These are phyloP conservation scores for Acanthococcus lagerstroemiae DNA, from an alignment of 2,888 invertebrate genomes.

Conservation along the genomic window DNA sequence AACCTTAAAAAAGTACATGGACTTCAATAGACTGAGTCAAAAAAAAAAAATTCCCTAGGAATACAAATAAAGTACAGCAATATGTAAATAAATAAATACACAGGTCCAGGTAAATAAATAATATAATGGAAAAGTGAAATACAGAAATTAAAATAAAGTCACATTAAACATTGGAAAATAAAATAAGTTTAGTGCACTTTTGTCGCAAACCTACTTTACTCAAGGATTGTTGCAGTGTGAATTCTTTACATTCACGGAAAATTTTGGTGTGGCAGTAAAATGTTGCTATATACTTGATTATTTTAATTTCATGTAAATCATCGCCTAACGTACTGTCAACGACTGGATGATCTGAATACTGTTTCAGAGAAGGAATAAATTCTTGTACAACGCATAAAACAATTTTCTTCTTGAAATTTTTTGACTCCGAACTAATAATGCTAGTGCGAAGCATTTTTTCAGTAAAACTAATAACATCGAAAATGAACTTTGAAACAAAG, in stretches of 20 bases:
- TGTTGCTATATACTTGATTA: neutral
- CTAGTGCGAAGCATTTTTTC: neutral
- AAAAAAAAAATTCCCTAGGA: too few species aligned
- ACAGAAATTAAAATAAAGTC: neutral
- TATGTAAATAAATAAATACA: too few species aligned
- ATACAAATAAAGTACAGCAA: too few species aligned
- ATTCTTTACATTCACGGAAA: neutral
- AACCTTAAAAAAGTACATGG: too few species aligned
- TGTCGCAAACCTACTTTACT: neutral
- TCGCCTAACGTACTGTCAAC: neutral
- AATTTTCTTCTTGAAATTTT: neutral
- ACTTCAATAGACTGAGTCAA: too few species aligned
- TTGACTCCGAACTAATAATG: neutral
- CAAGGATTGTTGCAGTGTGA: neutral
- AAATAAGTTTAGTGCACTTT: neutral
- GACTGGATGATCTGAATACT: neutral
- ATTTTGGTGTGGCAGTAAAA: neutral
- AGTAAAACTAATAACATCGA: neutral
- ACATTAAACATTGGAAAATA: neutral
- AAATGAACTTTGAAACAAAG: neutral
- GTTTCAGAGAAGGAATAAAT: neutral
- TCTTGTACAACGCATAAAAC: neutral
- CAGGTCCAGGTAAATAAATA: too few species aligned
- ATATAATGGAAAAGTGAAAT: neutral
- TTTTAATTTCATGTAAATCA: neutral